Conservation (phyloP, 1,140 invertebrate genomes). For the Heliconius hewitsoni region DNA sequence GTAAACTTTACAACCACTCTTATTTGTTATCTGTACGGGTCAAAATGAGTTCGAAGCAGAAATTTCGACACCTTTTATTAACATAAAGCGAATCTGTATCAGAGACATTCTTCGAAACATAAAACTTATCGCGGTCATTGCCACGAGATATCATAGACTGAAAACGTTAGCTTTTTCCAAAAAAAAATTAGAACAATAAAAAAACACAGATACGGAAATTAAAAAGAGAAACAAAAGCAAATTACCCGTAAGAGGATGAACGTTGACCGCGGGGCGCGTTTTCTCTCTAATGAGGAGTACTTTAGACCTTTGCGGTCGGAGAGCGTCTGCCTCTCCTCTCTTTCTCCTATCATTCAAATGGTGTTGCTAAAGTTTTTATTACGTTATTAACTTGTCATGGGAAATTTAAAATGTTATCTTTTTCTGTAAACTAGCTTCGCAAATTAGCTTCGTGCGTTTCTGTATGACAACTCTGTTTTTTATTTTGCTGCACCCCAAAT, state of each 20-base stretch:
- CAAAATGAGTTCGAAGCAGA: not conserved
- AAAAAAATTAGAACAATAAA: conserved; percentile 56
- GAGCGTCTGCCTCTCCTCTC: conserved; percentile 22
- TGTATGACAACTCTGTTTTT: not conserved
- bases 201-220: conserved; percentile 71
- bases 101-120: conserved; percentile 33
- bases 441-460: conserved; percentile 9
- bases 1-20: not conserved
- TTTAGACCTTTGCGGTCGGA: conserved; percentile 37
- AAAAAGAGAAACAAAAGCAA: conserved; percentile 73
- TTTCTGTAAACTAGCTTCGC: conserved; percentile 19
- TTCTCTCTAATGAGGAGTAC: conserved; percentile 58
- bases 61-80: conserved; percentile 1
- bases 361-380: conserved; percentile 41
- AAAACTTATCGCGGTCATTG: conserved; percentile 47
- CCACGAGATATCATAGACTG: conserved; percentile 23
- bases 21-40: not conserved
- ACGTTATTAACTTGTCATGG: conserved; percentile 27
- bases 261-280: conserved; percentile 47
- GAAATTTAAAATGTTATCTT: conserved; percentile 21
- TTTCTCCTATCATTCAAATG: conserved; percentile 32
- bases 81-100: conserved; percentile 41
- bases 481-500: not conserved
- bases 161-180: conserved; percentile 47
- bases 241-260: conserved; percentile 64